Percentiles rank a stretch among this genome's conserved stretches.
Evolutionary conservation across 2,113 vertebrate genomes (phyloP).

Genomic region (Andinoacara biseriatus): DNA sequence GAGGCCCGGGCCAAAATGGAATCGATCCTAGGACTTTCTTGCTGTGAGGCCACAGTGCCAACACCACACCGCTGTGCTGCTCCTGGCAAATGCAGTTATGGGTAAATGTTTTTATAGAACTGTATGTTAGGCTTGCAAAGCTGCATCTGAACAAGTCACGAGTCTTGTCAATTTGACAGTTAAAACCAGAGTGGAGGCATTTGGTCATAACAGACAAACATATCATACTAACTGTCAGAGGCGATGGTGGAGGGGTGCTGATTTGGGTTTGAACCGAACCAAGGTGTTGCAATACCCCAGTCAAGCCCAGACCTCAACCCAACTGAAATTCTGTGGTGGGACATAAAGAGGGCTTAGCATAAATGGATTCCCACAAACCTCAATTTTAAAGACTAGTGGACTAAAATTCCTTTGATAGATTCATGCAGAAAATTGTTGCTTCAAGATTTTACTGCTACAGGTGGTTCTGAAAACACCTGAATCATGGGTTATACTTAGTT

Average conservation of each 20-base stretch:
- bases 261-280: background rate
- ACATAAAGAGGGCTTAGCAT: background rate
- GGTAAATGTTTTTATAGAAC: too few relatives aligned
- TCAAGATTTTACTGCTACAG: rapidly evolving
- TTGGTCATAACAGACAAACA: background rate
- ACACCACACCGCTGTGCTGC: too few relatives aligned
- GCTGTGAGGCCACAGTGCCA: too few relatives aligned
- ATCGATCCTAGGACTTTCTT: too few relatives aligned
- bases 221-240: background rate
- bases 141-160: background rate
- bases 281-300: background rate
- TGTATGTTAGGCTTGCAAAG: background rate
- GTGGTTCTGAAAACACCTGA: background rate
- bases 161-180: background rate
- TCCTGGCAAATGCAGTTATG: background rate
- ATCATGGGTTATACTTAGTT: background rate
- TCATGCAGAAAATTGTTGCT: background rate
- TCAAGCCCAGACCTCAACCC: background rate
- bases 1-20: too few relatives aligned
- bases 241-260: background rate
- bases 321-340: background rate
- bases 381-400: background rate
- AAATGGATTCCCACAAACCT: background rate
- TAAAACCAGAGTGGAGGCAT: background rate
- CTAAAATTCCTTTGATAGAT: background rate